These are phyloP conservation scores for Procambarus virginalis DNA, from an alignment of 1,140 invertebrate species.

Conservation along the genomic window DNA sequence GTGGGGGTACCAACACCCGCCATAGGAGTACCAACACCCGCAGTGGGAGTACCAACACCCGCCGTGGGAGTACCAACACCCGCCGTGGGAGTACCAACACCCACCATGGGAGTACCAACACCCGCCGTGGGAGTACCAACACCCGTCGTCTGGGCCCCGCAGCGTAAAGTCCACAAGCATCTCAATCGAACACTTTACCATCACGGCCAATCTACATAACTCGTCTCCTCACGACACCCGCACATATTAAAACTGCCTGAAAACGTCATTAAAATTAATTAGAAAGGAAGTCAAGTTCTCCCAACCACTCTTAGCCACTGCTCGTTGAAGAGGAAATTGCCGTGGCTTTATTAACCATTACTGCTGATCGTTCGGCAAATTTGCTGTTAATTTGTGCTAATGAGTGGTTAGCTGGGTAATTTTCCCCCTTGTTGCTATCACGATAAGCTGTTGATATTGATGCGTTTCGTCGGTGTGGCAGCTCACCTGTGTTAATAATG, in stretches of 20 bases:
- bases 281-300: neutral
- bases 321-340: neutral
- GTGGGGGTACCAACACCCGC: too few species aligned
- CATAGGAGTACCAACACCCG: too few species aligned
- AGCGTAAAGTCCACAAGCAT: too few species aligned
- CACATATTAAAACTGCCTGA: neutral
- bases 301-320: neutral
- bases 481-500: too few species aligned
- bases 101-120: too few species aligned
- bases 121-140: too few species aligned
- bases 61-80: too few species aligned
- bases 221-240: neutral
- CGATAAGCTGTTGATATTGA: neutral
- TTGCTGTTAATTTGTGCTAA: neutral
- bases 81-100: too few species aligned
- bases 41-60: too few species aligned
- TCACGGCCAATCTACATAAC: neutral
- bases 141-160: too few species aligned
- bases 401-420: neutral
- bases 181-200: too few species aligned
- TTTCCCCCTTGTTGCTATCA: neutral
- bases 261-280: neutral
- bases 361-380: neutral
- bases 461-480: neutral
- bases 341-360: neutral